Conservation (phyloP, 37 sponge, comb jelly and placozoan genomes). For the Crambe crambe region DNA sequence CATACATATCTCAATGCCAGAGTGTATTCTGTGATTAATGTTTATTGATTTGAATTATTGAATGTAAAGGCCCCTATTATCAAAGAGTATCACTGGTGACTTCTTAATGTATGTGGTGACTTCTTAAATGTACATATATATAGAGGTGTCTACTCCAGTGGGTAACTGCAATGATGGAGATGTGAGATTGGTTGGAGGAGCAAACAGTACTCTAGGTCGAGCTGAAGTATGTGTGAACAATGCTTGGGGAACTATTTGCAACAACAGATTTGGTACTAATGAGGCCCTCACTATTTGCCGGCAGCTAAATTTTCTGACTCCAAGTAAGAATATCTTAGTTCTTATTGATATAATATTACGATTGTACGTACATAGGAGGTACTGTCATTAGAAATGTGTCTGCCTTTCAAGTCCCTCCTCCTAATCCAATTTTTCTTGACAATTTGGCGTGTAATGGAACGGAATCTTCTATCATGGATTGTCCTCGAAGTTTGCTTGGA, state of each 20-base stretch:
- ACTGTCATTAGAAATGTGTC: neutral
- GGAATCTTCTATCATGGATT: conserved; percentile 10
- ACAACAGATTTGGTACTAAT: neutral
- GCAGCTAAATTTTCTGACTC: neutral
- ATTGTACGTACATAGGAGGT: neutral
- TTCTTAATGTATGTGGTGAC: neutral
- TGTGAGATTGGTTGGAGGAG: neutral
- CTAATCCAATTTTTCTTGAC: conserved; percentile 31
- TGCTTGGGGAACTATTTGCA: neutral
- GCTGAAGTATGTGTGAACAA: neutral
- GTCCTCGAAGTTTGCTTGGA: conserved; percentile 2
- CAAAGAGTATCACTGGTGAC: neutral
- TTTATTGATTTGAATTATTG: too few species aligned
- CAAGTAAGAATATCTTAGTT: neutral
- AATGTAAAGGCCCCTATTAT: neutral
- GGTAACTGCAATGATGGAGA: neutral
- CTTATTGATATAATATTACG: neutral
- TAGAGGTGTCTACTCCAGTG: neutral
- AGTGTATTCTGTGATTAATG: too few species aligned
- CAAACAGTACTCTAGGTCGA: neutral
- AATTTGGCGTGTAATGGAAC: neutral
- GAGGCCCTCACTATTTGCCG: neutral
- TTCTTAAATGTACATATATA: neutral
- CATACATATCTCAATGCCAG: too few species aligned
- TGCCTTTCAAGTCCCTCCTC: neutral